A percentile compares a stretch with the other conserved stretches of the same genome.
Evolutionary conservation across 2,797 vertebrate genomes (phyloP).

Genomic region (Pseudochirops cupreus): DNA sequence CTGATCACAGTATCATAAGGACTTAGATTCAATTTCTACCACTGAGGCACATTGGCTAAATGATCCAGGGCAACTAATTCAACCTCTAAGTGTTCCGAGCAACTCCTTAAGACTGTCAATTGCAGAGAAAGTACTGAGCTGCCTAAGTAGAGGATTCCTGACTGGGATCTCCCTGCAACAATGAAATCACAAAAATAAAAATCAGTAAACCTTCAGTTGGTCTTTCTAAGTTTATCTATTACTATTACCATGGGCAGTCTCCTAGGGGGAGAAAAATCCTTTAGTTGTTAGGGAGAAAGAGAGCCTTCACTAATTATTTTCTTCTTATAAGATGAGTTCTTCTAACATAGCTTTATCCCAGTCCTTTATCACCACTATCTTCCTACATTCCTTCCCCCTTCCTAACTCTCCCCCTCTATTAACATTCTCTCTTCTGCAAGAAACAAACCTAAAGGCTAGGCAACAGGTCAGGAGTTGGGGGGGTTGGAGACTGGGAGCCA

Average conservation of each 20-base stretch:
- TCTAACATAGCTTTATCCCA: background rate
- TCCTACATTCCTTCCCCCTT: background rate
- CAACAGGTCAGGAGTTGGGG: background rate
- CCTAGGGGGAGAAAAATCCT: background rate
- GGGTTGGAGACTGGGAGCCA: background rate
- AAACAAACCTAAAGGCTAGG: background rate
- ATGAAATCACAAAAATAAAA: background rate
- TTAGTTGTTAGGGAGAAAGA: background rate
- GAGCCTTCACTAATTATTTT: slow-evolving; percentile 1
- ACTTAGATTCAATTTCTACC: background rate
- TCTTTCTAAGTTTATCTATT: background rate
- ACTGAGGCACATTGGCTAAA: background rate
- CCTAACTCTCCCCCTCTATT: background rate
- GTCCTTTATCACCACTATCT: background rate
- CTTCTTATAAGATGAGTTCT: background rate
- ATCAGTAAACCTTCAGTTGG: background rate
- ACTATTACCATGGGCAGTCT: background rate
- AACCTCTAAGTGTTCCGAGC: background rate
- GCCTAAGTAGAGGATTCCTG: background rate
- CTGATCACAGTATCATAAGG: background rate
- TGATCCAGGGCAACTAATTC: background rate
- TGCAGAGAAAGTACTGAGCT: background rate
- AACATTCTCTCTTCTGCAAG: background rate
- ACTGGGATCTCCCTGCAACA: background rate
- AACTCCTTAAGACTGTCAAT: background rate